Evolutionary conservation across 1,140 invertebrate species (phyloP), one percentile per base, ranked within the genome.

Genomic region (Drosophila busckii): DNA sequence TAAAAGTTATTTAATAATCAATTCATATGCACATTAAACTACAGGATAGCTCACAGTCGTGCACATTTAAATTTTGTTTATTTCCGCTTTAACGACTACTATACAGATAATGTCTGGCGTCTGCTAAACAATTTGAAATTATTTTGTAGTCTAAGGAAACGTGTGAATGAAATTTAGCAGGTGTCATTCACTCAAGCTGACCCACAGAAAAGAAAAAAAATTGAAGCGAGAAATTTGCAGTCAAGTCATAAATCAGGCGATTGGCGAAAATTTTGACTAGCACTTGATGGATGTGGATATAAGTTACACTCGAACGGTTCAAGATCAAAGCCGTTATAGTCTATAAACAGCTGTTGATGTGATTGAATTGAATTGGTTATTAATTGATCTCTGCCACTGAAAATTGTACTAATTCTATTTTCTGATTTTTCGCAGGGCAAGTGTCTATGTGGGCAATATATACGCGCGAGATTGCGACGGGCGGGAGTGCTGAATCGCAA

Each of bases 401-500:
- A 9, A 13, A 48, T 38, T 42, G 28, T n/a, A 12, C 20, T 40
- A 26, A 4, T 35, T 48, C 12, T 45, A 13, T 28, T 45, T 48
- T 49, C 34, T 6, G 2, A 26, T 52, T 40, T 46, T 17, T 20
- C 34, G 1, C 63, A 87, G 86, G 86, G 84, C 25, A 87, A 86
- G 46, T 87, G 86, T 17, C 70, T 87, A 10, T 87, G 85, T 17
- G 78, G 86, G 0, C 86, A 87, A 26, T 87, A 87, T 38, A 85
- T 87, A 4, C 65, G 86, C 29, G 84, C 84, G 1, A 55, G 85
- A 1, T 40, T 87, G 25, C 54, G 84, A n/a, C 71, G 86, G 2
- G 86, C 85, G 0, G 86, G 86, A 7, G 66, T 87, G 6, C 67
- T 87, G 13, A 87, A 87, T 73, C 69, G 86, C 0, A 87, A 87